Evolutionary conservation across 2,113 vertebrate genomes (phyloP).

Genomic region (Planiliza haematocheilus): DNA sequence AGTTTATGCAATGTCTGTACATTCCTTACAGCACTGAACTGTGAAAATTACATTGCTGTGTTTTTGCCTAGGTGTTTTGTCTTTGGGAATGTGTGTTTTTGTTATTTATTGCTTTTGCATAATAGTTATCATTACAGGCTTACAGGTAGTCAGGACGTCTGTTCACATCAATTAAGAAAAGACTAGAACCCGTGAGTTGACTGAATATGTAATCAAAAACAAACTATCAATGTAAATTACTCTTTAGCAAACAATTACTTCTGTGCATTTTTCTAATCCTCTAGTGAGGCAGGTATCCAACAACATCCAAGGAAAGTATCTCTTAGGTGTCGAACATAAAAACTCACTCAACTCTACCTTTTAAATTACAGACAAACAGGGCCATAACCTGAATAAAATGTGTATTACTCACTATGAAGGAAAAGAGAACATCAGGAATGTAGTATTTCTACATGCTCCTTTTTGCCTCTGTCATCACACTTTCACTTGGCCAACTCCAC

Average conservation of each 20-base stretch:
- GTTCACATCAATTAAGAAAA: background rate
- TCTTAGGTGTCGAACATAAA: conserved; percentile 13
- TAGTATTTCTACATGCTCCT: conserved; percentile 14
- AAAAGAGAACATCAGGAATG: conserved; percentile 10
- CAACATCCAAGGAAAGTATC: conserved; percentile 24
- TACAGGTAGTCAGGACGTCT: no score
- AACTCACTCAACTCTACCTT: background rate
- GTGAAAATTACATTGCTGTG: no score
- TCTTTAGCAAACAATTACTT: conserved; percentile 39
- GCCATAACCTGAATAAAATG: conserved; percentile 8
- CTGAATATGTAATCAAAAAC: conserved; percentile 17
- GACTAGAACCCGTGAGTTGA: background rate
- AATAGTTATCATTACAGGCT: no score
- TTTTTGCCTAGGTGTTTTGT: no score
- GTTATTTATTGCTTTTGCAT: no score
- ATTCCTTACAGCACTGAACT: no score
- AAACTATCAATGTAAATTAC: conserved; percentile 31
- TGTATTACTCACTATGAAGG: background rate
- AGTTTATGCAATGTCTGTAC: no score
- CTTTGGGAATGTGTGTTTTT: no score
- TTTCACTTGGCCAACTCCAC: conserved; percentile 32
- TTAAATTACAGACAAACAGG: conserved; percentile 29
- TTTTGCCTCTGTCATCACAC: conserved; percentile 30
- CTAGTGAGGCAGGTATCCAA: conserved; percentile 3
- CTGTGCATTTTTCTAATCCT: conserved; percentile 34